Base-by-base conservation (phyloP, 2,888 invertebrate species). In the Drosophila cognata region DNA sequence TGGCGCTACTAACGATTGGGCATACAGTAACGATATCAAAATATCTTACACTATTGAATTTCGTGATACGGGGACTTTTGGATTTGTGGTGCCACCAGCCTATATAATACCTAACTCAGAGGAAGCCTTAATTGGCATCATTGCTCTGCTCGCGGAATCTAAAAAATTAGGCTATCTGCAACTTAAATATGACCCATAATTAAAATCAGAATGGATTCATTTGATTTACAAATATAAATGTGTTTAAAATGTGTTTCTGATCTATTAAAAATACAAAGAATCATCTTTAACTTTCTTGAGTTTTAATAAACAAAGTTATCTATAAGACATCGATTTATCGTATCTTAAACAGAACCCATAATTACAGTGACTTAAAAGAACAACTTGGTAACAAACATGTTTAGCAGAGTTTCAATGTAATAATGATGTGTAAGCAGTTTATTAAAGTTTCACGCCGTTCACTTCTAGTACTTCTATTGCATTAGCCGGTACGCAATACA, bases 51-150 rank as follows among this genome's bases (percentile, higher is more conserved):
- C 90, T 11, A 78, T 90, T 43, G 95, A 95, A 81, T 91, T 96
- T 1, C 93, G 96, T 18, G 97, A 97, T 90, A 94, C 92, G 0
- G 96, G 96, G 0, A 83, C 90, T 0, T 94, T 94, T 83, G 97
- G 97, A 0, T 96, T 96, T 88, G 91, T 96, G 0, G 93, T 97
- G 0, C 96, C 96, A 0, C 89, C 95, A 0, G 91, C 93, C 0
- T 94, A 95, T 81, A 96, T 97, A 59, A 84, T 94, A n/a, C 94
- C 95, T 7, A 94, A 95, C 8, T 94, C 94, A 56, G 86, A 94
- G 62, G 96, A 96, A 91, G 93, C 94, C 0, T 68, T 95, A 38
- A 91, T 92, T 33, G 95, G 95, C 0, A 74, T 95, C 0, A 61
- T 93, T 0, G 93, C 85, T 2, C 41, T 91, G 11, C 33, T 91